Conservation (phyloP, 2,888 invertebrate species). For the Andrena bucephala region DNA sequence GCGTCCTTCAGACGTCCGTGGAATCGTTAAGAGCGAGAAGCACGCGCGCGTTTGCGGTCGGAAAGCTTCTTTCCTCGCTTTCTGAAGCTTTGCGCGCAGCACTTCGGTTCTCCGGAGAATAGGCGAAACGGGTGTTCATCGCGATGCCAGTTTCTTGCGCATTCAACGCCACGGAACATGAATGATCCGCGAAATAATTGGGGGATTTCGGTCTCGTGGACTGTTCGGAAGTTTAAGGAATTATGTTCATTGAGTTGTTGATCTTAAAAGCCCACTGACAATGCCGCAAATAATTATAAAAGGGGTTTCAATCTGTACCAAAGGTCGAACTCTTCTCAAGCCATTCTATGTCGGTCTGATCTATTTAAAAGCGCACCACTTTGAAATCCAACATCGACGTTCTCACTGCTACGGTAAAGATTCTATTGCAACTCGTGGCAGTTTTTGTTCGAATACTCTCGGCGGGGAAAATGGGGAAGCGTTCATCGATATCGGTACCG, state of each 20-base stretch:
- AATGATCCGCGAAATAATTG: background rate
- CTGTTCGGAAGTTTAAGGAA: too few species aligned
- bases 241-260: too few species aligned
- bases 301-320: too few species aligned
- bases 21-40: slow-evolving; percentile 21
- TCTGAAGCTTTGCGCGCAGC: background rate
- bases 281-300: too few species aligned
- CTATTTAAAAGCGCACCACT: background rate
- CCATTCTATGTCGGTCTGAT: background rate
- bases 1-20: slow-evolving; percentile 12
- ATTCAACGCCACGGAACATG: too few species aligned
- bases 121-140: too few species aligned
- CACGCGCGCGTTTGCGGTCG: background rate
- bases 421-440: background rate
- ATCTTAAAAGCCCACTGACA: too few species aligned
- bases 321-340: too few species aligned
- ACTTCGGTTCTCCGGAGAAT: background rate
- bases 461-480: background rate
- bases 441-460: background rate
- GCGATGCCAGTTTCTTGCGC: too few species aligned
- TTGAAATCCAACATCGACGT: background rate
- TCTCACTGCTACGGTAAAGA: background rate
- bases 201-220: background rate
- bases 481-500: slow-evolving; percentile 8
- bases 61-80: background rate